Evolutionary conservation across 2,888 invertebrate genomes (phyloP).

Genomic region (Epinotia brunnichana): DNA sequence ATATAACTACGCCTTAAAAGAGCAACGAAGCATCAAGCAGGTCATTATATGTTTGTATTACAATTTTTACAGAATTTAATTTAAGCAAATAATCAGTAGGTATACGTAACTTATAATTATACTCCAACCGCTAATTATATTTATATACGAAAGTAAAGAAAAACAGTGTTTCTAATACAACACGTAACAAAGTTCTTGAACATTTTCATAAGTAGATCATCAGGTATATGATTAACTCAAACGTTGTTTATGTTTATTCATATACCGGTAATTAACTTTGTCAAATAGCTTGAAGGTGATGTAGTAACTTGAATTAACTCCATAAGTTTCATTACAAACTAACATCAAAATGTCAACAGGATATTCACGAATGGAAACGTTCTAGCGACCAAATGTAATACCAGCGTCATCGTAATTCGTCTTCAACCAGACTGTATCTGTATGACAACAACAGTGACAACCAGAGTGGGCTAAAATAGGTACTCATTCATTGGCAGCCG

Average conservation of each 20-base stretch:
- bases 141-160: neutral
- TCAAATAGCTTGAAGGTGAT: neutral
- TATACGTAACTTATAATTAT: neutral
- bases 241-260: neutral
- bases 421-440: neutral
- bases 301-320: neutral
- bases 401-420: neutral
- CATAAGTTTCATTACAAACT: neutral
- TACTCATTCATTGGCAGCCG: too few relatives aligned
- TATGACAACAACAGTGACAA: too few relatives aligned
- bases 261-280: conserved; percentile 3
- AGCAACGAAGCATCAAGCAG: neutral
- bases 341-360: neutral
- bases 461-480: too few relatives aligned
- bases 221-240: neutral
- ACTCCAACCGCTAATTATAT: neutral
- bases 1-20: neutral
- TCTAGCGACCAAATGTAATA: too few relatives aligned
- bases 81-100: neutral
- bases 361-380: neutral
- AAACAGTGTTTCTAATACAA: neutral
- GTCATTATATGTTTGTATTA: conserved; percentile 1
- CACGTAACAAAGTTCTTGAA: neutral
- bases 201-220: neutral
- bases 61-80: neutral